Conservation (phyloP, 1,140 invertebrate genomes). For the Formica selysi region DNA sequence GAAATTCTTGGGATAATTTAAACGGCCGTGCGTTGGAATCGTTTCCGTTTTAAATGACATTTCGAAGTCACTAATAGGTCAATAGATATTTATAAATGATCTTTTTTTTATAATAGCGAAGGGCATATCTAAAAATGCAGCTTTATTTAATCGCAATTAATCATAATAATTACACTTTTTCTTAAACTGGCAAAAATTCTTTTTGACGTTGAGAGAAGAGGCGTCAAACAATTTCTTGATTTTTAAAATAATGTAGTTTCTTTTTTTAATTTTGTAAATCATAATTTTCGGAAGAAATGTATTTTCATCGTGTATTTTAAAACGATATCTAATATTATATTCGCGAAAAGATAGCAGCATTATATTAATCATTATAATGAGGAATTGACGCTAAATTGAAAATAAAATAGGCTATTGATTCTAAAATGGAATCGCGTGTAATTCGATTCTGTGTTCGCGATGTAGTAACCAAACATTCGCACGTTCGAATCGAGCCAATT, state of each 20-base stretch:
- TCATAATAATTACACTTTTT: background rate
- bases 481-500: slow-evolving; percentile 14
- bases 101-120: slow-evolving; percentile 13
- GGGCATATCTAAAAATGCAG: slow-evolving; percentile 23
- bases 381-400: background rate
- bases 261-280: background rate
- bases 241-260: background rate
- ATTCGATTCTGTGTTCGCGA: background rate
- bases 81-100: slow-evolving; percentile 41
- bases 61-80: slow-evolving; percentile 43
- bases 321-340: background rate
- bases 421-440: slow-evolving; percentile 23
- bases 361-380: background rate
- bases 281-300: background rate
- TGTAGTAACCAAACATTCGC: slow-evolving; percentile 9
- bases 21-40: background rate
- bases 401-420: background rate
- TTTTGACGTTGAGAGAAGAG: background rate
- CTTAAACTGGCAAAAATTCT: background rate
- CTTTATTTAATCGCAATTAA: slow-evolving; percentile 8
- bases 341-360: background rate
- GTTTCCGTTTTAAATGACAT: slow-evolving; percentile 57
- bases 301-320: background rate
- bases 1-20: background rate
- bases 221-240: background rate